These are phyloP conservation scores for Ophion ellenae DNA, from an alignment of 2,888 invertebrate species.

Conservation along the genomic window DNA sequence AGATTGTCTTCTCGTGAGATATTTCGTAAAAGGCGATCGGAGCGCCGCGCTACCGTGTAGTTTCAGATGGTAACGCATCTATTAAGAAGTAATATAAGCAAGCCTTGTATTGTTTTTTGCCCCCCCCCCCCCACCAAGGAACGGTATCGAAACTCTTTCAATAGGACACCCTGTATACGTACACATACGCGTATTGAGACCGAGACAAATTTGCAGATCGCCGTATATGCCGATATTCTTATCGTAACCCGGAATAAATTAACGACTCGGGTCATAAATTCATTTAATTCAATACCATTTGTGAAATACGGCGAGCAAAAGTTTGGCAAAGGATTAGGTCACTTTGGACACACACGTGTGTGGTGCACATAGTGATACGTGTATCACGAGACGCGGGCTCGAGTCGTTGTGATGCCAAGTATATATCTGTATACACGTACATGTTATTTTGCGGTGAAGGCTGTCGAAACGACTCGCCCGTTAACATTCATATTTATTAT, in stretches of 20 bases:
- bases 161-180: background rate
- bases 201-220: constrained; percentile 19
- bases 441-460: background rate
- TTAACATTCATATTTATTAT: constrained; percentile 68
- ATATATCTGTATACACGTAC: background rate
- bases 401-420: background rate
- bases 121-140: too few relatives aligned
- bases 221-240: constrained; percentile 34
- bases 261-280: constrained; percentile 65
- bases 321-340: constrained; percentile 16
- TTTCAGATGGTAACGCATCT: too few relatives aligned
- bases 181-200: constrained; percentile 17
- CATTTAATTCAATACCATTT: constrained; percentile 66
- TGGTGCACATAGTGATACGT: background rate
- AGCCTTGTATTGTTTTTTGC: too few relatives aligned
- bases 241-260: constrained; percentile 49
- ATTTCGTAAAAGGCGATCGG: too few relatives aligned
- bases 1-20: too few relatives aligned
- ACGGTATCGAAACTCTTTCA: background rate
- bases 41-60: too few relatives aligned
- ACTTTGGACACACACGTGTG: background rate
- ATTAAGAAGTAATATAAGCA: too few relatives aligned
- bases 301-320: constrained; percentile 52
- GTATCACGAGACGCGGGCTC: background rate
- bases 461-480: constrained; percentile 40